Conservation (phyloP, 1,140 invertebrate species). For the Philopotamus ludificatus region DNA sequence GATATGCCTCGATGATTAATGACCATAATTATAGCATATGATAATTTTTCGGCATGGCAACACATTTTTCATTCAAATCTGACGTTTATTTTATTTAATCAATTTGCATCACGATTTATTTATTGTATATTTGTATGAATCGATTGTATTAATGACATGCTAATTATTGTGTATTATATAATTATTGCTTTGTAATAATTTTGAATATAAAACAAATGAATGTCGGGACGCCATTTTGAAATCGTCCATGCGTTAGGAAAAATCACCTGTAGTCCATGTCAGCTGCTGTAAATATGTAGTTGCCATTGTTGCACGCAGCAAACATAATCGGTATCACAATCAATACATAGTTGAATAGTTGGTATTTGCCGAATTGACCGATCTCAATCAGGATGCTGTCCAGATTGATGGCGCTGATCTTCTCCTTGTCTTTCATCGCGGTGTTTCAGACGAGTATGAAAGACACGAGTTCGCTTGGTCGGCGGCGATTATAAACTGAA, state of each 20-base stretch:
- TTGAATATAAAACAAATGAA: not conserved
- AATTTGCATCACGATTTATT: too few relatives aligned
- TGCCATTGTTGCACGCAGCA: slow-evolving; percentile 60
- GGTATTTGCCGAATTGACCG: slow-evolving; percentile 58
- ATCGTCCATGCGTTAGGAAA: not conserved
- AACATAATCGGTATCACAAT: slow-evolving; percentile 59
- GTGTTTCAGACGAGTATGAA: not conserved
- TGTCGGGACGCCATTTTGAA: not conserved
- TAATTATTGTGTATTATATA: too few relatives aligned
- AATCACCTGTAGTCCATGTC: slow-evolving; percentile 48
- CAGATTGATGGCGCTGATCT: slow-evolving; percentile 24
- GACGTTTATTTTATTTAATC: too few relatives aligned
- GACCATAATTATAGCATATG: too few relatives aligned
- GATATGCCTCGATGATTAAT: too few relatives aligned
- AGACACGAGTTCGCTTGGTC: not conserved
- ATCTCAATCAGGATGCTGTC: slow-evolving; percentile 48
- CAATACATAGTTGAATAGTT: slow-evolving; percentile 52
- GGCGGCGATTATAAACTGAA: not conserved
- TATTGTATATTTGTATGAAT: too few relatives aligned
- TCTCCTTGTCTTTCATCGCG: not conserved
- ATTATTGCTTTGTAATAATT: too few relatives aligned
- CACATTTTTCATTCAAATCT: too few relatives aligned
- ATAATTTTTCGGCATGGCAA: too few relatives aligned
- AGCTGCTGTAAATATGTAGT: slow-evolving; percentile 63
- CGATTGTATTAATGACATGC: too few relatives aligned